phyloP scores from a whole-genome alignment of 2,888 invertebrate genomes.

The Brachyopa scutellaris region DNA sequence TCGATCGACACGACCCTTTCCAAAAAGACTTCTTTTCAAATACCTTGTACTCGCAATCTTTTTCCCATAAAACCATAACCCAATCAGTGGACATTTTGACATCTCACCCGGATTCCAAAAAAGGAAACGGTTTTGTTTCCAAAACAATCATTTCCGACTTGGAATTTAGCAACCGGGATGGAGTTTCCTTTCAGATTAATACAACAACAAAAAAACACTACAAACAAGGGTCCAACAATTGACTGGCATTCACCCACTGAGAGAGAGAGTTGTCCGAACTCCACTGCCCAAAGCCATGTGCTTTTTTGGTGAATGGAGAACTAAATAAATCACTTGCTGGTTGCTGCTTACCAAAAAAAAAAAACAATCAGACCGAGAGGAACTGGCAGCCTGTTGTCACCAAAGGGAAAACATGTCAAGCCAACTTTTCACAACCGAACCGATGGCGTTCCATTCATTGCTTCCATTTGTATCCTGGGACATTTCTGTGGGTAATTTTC shows the following conservation, averaged over 20 bases:
- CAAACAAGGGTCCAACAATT: conserved; percentile 44
- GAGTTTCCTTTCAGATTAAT: conserved; percentile 35
- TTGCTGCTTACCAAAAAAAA: conserved; percentile 28
- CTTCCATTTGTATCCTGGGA: conserved; percentile 65
- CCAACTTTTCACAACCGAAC: conserved; percentile 13
- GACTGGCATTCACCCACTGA: conserved; percentile 46
- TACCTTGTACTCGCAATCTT: too few species aligned
- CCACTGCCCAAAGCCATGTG: conserved; percentile 27
- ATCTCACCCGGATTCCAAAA: conserved; percentile 24
- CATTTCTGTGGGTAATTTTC: conserved; percentile 69
- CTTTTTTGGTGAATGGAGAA: conserved; percentile 39
- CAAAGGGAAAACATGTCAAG: conserved; percentile 66
- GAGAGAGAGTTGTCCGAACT: neutral
- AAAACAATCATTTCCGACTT: conserved; percentile 58
- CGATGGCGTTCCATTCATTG: conserved; percentile 55
- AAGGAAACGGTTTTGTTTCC: conserved; percentile 48
- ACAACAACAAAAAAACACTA: conserved; percentile 14
- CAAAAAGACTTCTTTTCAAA: too few species aligned
- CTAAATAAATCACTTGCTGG: conserved; percentile 70
- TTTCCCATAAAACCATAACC: conserved; percentile 39
- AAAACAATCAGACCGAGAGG: neutral
- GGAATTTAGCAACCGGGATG: conserved; percentile 15
- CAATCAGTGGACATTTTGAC: conserved; percentile 37
- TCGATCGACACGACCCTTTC: too few species aligned
- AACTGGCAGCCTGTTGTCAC: conserved; percentile 54